A percentile compares a stretch with the other conserved stretches of the same genome.
phyloP scores from a whole-genome alignment of 2,888 invertebrate genomes.

The Idaea dimidiata region DNA sequence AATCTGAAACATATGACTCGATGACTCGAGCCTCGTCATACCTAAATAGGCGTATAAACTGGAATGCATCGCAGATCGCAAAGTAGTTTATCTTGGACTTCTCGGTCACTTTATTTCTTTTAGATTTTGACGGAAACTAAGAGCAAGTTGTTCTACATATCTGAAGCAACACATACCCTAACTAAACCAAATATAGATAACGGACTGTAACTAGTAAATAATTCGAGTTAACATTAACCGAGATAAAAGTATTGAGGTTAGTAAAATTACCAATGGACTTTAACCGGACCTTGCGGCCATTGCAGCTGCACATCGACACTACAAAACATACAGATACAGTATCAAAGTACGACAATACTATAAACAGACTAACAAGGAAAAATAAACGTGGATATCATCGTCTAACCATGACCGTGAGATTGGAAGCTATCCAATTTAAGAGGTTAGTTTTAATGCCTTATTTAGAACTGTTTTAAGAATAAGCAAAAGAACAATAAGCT shows the following conservation, averaged over 20 bases:
- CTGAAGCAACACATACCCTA: slow-evolving; percentile 32
- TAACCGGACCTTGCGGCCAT: slow-evolving; percentile 6
- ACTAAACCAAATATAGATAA: too few relatives aligned
- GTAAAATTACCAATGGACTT: slow-evolving; percentile 31
- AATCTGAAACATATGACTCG: slow-evolving; percentile 42
- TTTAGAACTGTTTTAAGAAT: slow-evolving; percentile 23
- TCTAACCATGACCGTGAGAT: slow-evolving; percentile 20
- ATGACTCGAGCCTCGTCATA: slow-evolving; percentile 42
- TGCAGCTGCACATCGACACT: slow-evolving; percentile 9
- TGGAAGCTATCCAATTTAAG: slow-evolving; percentile 13
- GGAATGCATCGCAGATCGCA: slow-evolving; percentile 26
- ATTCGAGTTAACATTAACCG: slow-evolving; percentile 49
- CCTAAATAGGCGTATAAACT: slow-evolving; percentile 53
- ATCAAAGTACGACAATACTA: not conserved
- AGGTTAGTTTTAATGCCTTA: slow-evolving; percentile 15
- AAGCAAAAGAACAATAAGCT: slow-evolving; percentile 29
- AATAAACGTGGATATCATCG: slow-evolving; percentile 11
- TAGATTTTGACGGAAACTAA: not conserved
- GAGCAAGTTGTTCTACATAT: slow-evolving; percentile 22
- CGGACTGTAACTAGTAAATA: slow-evolving; percentile 37
- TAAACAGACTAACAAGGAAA: slow-evolving; percentile 10
- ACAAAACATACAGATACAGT: slow-evolving; percentile 3
- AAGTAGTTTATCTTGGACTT: slow-evolving; percentile 15
- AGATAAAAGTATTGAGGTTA: slow-evolving; percentile 60
- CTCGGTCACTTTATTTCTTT: not conserved